A percentile compares a stretch with the other conserved stretches of the same genome.
phyloP scores from a whole-genome alignment of 92 coral and sea anemone species.

The Montipora capitata region DNA sequence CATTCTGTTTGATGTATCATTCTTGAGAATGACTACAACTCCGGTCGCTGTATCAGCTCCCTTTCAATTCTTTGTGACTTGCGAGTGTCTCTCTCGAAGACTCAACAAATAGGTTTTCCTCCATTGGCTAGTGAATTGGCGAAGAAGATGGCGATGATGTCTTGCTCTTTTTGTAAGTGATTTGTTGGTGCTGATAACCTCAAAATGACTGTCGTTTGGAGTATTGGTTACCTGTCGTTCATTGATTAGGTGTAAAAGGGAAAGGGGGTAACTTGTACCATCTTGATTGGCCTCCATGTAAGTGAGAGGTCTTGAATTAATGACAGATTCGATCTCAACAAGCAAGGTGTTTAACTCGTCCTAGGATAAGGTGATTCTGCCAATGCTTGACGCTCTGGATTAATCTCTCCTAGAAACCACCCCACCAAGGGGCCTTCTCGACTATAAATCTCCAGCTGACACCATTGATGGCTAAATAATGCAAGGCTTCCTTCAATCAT shows the following conservation, averaged over 20 bases:
- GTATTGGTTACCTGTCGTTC: slow-evolving; percentile 37
- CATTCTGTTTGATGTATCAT: background rate
- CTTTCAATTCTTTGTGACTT: background rate
- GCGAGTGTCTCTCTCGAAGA: background rate
- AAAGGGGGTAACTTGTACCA: slow-evolving; percentile 31
- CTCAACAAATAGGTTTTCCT: background rate
- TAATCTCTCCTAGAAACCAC: slow-evolving; percentile 63
- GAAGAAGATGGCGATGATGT: background rate
- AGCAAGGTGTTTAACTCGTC: slow-evolving; percentile 64
- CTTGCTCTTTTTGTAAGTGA: slow-evolving; percentile 57
- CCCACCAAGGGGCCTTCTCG: background rate
- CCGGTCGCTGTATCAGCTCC: background rate
- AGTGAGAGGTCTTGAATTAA: too few relatives aligned
- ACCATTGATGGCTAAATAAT: background rate
- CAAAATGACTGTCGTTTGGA: slow-evolving; percentile 52
- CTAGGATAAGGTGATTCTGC: slow-evolving; percentile 55
- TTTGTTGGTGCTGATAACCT: slow-evolving; percentile 61
- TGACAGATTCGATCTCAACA: slow-evolving; percentile 50
- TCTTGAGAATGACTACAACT: slow-evolving; percentile 46
- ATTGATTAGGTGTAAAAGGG: slow-evolving; percentile 64
- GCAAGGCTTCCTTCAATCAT: background rate
- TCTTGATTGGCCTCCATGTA: slow-evolving; percentile 52
- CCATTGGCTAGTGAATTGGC: background rate
- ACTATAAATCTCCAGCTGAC: slow-evolving; percentile 1
- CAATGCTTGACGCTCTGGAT: slow-evolving; percentile 63